A percentile compares a stretch with the other conserved stretches of the same genome.
Evolutionary conservation across 2,113 vertebrate genomes (phyloP).

Genomic region (Chrysemys picta): DNA sequence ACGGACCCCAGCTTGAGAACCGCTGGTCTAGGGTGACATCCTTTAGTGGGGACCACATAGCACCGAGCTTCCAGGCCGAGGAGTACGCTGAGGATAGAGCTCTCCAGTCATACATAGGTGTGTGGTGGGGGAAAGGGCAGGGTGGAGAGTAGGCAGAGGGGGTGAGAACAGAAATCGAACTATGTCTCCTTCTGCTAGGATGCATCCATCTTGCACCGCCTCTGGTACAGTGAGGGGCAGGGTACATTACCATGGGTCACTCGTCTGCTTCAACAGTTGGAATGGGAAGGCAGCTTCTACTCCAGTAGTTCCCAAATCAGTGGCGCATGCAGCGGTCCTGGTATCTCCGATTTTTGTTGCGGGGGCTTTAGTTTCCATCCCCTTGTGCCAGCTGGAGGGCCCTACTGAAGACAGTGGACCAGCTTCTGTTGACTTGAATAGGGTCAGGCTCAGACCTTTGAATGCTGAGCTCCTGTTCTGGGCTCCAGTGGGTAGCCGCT

Average conservation of each 20-base stretch:
- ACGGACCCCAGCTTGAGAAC: too few relatives aligned
- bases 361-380: not conserved
- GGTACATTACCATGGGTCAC: not conserved
- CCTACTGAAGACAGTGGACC: not conserved
- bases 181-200: not conserved
- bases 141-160: not conserved
- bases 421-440: not conserved
- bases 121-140: not conserved
- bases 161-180: not conserved
- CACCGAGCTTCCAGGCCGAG: accelerated
- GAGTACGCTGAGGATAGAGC: too few relatives aligned
- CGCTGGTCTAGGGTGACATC: not conserved
- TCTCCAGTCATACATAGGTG: not conserved
- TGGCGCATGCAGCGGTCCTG: not conserved
- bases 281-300: not conserved
- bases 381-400: not conserved
- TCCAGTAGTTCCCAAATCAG: not conserved
- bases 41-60: accelerated
- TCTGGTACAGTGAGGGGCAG: not conserved
- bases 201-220: too few relatives aligned
- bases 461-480: not conserved
- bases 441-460: not conserved
- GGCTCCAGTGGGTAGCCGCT: not conserved
- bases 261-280: not conserved
- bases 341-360: not conserved